A percentile compares a stretch with the other conserved stretches of the same genome.
Conservation (phyloP, 1,140 invertebrate species). For the Hirudo medicinalis region DNA sequence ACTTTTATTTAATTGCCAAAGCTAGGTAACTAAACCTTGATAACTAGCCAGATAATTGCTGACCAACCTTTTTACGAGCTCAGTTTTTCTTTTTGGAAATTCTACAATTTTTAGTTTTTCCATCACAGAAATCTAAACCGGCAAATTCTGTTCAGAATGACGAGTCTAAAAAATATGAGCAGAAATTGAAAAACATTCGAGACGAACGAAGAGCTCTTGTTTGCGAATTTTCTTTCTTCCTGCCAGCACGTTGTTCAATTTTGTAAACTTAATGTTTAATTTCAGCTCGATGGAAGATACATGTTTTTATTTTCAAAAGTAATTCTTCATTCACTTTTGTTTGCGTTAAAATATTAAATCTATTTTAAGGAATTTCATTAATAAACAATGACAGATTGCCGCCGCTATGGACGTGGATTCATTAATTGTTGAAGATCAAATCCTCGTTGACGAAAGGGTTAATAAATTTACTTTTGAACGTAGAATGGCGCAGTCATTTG, state of each 20-base stretch:
- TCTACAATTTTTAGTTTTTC: too few species aligned
- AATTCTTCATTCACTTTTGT: neutral
- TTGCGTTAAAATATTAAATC: neutral
- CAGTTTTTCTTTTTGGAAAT: too few species aligned
- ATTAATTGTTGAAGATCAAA: conserved; percentile 35
- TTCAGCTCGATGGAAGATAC: conserved; percentile 13
- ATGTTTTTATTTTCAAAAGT: conserved; percentile 12
- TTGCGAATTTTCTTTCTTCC: neutral
- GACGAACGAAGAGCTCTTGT: neutral
- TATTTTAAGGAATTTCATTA: neutral
- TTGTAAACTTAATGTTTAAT: neutral
- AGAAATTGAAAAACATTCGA: neutral
- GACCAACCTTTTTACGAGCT: too few species aligned
- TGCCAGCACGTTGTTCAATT: neutral
- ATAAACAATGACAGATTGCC: conserved; percentile 27
- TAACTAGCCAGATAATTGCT: too few species aligned
- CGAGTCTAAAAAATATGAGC: neutral
- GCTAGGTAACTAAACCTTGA: too few species aligned
- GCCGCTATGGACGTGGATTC: conserved; percentile 33
- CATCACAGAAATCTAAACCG: neutral
- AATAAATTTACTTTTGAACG: conserved; percentile 11
- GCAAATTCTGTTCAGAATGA: neutral
- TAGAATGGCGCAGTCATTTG: neutral
- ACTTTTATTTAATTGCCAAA: too few species aligned
- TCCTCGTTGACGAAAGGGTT: conserved; percentile 39